Conservation (phyloP, 2,888 invertebrate genomes). For the Lucinisca nassula region DNA sequence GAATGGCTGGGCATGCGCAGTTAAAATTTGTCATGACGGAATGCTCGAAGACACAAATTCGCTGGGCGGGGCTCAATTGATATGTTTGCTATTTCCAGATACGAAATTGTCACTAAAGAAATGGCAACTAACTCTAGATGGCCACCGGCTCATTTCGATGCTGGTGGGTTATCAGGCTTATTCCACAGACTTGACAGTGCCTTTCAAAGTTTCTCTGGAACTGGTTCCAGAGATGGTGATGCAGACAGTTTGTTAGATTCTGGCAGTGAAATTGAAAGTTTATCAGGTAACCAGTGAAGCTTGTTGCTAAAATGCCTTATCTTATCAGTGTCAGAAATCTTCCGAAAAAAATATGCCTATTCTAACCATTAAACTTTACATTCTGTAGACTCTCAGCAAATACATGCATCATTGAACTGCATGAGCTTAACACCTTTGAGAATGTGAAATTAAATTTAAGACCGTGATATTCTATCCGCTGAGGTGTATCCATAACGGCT, state of each 20-base stretch:
- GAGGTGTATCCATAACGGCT: too few species aligned
- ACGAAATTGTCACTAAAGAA: slow-evolving; percentile 78
- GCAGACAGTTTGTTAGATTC: slow-evolving; percentile 5
- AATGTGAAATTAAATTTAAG: too few species aligned
- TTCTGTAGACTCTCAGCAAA: neutral
- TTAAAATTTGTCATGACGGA: too few species aligned
- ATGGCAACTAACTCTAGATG: slow-evolving; percentile 74
- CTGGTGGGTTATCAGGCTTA: slow-evolving; percentile 53
- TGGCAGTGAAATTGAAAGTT: neutral
- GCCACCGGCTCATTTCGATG: slow-evolving; percentile 78
- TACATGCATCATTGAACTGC: neutral
- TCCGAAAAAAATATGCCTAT: neutral
- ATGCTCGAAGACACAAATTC: too few species aligned
- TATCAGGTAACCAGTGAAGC: neutral
- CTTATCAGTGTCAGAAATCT: neutral
- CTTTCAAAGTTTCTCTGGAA: slow-evolving; percentile 23
- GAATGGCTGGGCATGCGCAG: too few species aligned
- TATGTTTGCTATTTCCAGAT: slow-evolving; percentile 60
- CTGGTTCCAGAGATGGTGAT: neutral
- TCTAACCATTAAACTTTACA: neutral
- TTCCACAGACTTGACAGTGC: slow-evolving; percentile 72
- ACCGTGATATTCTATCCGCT: too few species aligned
- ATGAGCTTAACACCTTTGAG: too few species aligned
- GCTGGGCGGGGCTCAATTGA: too few species aligned
- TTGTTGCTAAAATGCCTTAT: neutral